These are phyloP conservation scores for Rhagium mordax DNA, from an alignment of 2,888 invertebrate species.

Conservation along the genomic window DNA sequence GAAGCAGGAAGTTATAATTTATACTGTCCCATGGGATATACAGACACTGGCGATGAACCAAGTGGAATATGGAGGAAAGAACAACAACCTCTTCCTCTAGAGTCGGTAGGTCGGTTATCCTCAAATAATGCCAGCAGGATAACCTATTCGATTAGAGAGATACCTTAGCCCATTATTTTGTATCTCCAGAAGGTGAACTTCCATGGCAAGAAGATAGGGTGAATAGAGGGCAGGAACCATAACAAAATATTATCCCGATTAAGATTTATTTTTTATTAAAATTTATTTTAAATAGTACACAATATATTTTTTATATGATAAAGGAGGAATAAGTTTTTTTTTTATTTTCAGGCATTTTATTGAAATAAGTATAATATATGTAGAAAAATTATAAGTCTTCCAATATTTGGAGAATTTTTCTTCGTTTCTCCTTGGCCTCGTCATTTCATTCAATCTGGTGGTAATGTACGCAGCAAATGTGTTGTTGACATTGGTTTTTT, in stretches of 20 bases:
- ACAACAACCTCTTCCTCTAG: not conserved
- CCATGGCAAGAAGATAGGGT: constrained; percentile 44
- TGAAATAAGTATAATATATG: not conserved
- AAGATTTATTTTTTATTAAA: no score
- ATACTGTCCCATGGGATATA: constrained; percentile 48
- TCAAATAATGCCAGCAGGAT: constrained; percentile 33
- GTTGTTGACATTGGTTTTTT: no score
- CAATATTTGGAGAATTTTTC: not conserved
- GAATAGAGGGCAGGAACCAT: constrained; percentile 36
- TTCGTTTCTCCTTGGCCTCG: not conserved
- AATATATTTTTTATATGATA: no score
- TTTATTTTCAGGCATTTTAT: no score
- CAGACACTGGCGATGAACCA: constrained; percentile 31
- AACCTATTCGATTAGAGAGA: constrained; percentile 38
- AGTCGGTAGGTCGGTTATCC: constrained; percentile 22
- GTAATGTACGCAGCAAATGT: no score
- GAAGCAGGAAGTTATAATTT: not conserved
- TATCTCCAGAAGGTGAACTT: constrained; percentile 33
- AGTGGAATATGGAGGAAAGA: constrained; percentile 8
- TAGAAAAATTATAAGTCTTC: not conserved
- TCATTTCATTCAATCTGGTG: no score
- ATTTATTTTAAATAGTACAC: no score
- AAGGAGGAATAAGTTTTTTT: no score
- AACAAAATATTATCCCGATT: no score
- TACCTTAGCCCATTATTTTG: constrained; percentile 39